Percentiles rank a stretch among this genome's conserved stretches.
Conservation (phyloP, 1,140 invertebrate species). For the Lutraria rhynchaena region DNA sequence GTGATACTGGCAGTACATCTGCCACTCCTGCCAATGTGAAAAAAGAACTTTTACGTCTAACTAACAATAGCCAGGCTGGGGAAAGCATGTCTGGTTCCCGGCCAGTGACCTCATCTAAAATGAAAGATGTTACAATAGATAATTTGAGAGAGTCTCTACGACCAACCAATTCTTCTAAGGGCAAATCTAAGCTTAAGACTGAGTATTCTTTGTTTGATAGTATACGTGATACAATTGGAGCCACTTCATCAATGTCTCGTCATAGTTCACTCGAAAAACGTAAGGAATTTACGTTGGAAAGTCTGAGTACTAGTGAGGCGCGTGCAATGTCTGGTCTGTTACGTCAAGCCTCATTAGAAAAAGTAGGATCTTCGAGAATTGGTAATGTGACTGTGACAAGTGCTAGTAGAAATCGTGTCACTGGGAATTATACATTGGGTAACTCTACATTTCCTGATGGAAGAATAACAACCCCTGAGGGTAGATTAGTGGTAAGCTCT, state of each 20-base stretch:
- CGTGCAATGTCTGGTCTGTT: slow-evolving; percentile 80
- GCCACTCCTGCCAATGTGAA: slow-evolving; percentile 42
- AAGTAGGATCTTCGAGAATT: slow-evolving; percentile 79
- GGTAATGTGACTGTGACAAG: slow-evolving; percentile 71
- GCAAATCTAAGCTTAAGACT: slow-evolving; percentile 55
- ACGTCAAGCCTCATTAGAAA: slow-evolving; percentile 79
- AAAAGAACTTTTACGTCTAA: slow-evolving; percentile 59
- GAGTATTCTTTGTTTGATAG: slow-evolving; percentile 70
- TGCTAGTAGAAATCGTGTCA: slow-evolving; percentile 75
- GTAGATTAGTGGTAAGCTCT: slow-evolving; percentile 74
- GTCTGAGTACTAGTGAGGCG: slow-evolving; percentile 78
- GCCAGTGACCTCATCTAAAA: slow-evolving; percentile 55
- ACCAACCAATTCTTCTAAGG: slow-evolving; percentile 73
- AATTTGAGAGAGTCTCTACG: slow-evolving; percentile 52
- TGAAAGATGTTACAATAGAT: slow-evolving; percentile 67
- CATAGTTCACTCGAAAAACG: slow-evolving; percentile 73
- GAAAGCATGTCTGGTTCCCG: slow-evolving; percentile 29
- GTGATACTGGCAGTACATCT: slow-evolving; percentile 47
- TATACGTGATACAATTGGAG: slow-evolving; percentile 73
- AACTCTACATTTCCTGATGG: slow-evolving; percentile 67
- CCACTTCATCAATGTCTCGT: slow-evolving; percentile 71
- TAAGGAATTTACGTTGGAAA: slow-evolving; percentile 80
- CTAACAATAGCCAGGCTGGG: slow-evolving; percentile 48
- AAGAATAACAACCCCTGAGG: slow-evolving; percentile 77
- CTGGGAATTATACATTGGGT: slow-evolving; percentile 71